Evolutionary conservation across 2,888 invertebrate species (phyloP), one percentile per base, ranked within the genome.

Genomic region (Drosophila hamatofila): DNA sequence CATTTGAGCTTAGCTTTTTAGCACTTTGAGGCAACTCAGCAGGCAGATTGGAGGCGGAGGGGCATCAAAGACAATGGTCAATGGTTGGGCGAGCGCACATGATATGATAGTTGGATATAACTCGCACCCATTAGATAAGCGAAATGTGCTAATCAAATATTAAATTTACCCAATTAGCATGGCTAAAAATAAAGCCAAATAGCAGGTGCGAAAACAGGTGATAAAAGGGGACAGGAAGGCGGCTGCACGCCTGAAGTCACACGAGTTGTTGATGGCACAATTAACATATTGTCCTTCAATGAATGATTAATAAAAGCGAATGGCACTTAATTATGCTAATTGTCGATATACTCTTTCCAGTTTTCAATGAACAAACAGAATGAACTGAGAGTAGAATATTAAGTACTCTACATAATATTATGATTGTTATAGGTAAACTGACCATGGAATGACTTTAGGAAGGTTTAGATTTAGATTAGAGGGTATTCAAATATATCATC

Each of bases 1-100:
- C 59, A 65, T 65, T 71, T 55, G 42, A 63, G 41, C 52, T 62
- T 14, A 67, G 70, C 69, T 57, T 57, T 67, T 86, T 89, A 89
- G 81, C 87, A 79, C 87, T 74, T 76, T 64, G 46, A 62, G 48
- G 37, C 44, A 37, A 33, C 37, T 33, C 46, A 68, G 42, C 25
- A 3, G 8, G 39, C 23, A 39, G 30, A 23, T 37, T 4, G 11
- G 2, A 2, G 23, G 18, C 1, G 1, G 11, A 35, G 35, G 14
- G 16, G 35, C 35, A 7, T 35, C 16, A 35, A 35, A 35, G 37
- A 39, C 39, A 39, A 39, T 39, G 39, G 39, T 16, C 48, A 30
- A 27, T 42, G 52, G 37, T 25, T 30, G 48, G 27, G 9, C 27
- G 30, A 30, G 7, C 12, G 49, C 41, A 48, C 30, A 33, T 49